Base-by-base conservation (phyloP, 2,797 vertebrate species). In the Pseudopleuronectes americanus region DNA sequence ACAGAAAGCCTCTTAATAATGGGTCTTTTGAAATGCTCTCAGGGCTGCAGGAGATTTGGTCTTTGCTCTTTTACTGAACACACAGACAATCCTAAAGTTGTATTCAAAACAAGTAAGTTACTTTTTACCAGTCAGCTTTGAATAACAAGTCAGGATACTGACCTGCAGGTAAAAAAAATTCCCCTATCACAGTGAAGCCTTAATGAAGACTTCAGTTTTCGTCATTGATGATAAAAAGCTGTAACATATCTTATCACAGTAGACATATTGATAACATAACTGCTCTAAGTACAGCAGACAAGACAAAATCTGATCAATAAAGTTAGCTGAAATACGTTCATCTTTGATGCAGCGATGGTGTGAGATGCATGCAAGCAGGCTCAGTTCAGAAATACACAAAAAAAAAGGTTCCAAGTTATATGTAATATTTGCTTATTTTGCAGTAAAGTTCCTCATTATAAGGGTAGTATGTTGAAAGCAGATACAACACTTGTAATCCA, bases 161-260 rank as follows among this genome's bases (percentile, higher is more conserved):
- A 69, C 22, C 33, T 52, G 31, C 8, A n/a, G n/a, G n/a, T n/a
- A n/a, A n/a, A n/a, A n/a, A n/a, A n/a, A n/a, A n/a, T n/a, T n/a
- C n/a, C n/a, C n/a, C n/a, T 53, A 19, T 51, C 43, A 63, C 19
- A 57, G 8, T 2, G 16, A 45, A 45, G 47, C 19, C 9, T 53
- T 33, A 45, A 45, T 61, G 16, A n/a, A 28, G 45, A 31, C 13
- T 43, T 8, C 4, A 33, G 26, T 43, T 1, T 19, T 23, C 22
- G 41, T 23, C 12, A 63, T 24, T 63, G 5, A 54, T 36, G 24
- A 47, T 23, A n/a, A 58, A 64, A 23, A n/a, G n/a, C n/a, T 52
- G 19, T 23, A 51, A 43, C 19, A 22, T 14, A 45, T 45, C 2
- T 45, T 64, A 51, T 53, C 14, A 64, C 54, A 58, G 47, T 23